Percentiles rank a stretch among this genome's conserved stretches.
These are phyloP conservation scores for Hyposoter didymator DNA, from an alignment of 2,888 invertebrate genomes.

Conservation along the genomic window DNA sequence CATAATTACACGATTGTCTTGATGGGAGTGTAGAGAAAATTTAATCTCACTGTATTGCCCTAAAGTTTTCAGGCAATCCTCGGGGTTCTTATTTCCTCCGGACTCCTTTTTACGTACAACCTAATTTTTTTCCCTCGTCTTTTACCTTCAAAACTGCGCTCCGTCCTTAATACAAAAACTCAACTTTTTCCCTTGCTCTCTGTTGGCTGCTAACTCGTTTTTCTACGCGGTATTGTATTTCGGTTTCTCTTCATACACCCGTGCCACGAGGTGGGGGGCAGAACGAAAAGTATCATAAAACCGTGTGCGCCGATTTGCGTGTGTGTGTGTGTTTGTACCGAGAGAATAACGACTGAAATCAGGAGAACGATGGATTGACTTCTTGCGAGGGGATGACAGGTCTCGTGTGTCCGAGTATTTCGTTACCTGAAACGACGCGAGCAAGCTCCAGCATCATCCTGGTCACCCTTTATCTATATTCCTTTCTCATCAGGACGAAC, in stretches of 20 bases:
- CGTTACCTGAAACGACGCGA: conserved; percentile 66
- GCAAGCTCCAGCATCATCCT: conserved; percentile 43
- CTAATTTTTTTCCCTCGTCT: conserved; percentile 30
- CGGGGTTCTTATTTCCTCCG: conserved; percentile 6
- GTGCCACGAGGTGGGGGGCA: conserved; percentile 5
- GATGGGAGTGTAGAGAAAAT: conserved; percentile 53
- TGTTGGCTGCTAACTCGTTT: neutral
- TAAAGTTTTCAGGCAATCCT: conserved; percentile 32
- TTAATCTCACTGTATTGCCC: conserved; percentile 46
- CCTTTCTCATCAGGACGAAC: neutral
- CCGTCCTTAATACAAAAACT: conserved; percentile 13
- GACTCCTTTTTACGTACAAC: conserved; percentile 37
- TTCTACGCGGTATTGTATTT: neutral
- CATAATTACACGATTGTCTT: conserved; percentile 43
- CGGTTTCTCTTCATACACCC: neutral
- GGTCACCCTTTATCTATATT: conserved; percentile 22
- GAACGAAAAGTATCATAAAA: conserved; percentile 15
- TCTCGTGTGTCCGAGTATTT: conserved; percentile 61
- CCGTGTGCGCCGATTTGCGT: neutral
- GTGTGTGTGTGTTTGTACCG: neutral
- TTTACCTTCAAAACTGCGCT: neutral
- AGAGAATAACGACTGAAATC: conserved; percentile 45
- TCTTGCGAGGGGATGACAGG: conserved; percentile 64
- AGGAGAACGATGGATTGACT: conserved; percentile 66
- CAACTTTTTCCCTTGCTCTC: neutral